Percentiles rank a stretch among this genome's conserved stretches.
Evolutionary conservation across 1,140 invertebrate species (phyloP).

Genomic region (Leptinotarsa lineolata): DNA sequence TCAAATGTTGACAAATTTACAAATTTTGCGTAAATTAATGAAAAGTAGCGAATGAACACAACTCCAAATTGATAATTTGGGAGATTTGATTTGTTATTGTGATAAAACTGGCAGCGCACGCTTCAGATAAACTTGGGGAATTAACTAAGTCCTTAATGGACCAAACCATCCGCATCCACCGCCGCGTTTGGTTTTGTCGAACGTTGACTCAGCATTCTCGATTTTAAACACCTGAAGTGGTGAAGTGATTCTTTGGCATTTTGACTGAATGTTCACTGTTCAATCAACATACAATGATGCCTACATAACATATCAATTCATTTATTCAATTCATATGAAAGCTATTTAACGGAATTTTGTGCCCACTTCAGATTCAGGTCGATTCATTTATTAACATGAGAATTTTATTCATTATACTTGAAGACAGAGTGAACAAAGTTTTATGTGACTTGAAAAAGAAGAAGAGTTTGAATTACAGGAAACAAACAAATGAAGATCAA

Average conservation of each 20-base stretch:
- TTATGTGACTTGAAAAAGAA: too few relatives aligned
- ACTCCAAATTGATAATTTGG: too few relatives aligned
- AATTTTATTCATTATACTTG: too few relatives aligned
- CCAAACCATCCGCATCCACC: constrained; percentile 14
- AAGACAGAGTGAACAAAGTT: too few relatives aligned
- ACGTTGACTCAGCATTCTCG: constrained; percentile 23
- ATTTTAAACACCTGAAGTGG: constrained; percentile 30
- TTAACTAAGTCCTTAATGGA: constrained; percentile 15
- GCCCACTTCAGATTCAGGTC: constrained; percentile 17
- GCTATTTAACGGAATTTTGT: constrained; percentile 22
- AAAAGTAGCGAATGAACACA: too few relatives aligned
- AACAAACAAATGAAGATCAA: too few relatives aligned
- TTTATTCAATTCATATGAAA: constrained; percentile 11
- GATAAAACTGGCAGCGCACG: too few relatives aligned
- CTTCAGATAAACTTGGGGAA: neutral
- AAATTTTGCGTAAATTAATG: too few relatives aligned
- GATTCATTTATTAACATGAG: neutral
- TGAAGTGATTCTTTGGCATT: constrained; percentile 28
- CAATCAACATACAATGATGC: constrained; percentile 28
- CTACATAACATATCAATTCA: constrained; percentile 21
- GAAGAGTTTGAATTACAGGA: too few relatives aligned
- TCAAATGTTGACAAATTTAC: too few relatives aligned
- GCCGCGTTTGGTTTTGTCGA: constrained; percentile 8
- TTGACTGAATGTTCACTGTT: constrained; percentile 17
- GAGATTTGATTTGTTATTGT: too few relatives aligned